Conservation (phyloP, 2,113 vertebrate species). For the Phoenicopterus ruber region DNA sequence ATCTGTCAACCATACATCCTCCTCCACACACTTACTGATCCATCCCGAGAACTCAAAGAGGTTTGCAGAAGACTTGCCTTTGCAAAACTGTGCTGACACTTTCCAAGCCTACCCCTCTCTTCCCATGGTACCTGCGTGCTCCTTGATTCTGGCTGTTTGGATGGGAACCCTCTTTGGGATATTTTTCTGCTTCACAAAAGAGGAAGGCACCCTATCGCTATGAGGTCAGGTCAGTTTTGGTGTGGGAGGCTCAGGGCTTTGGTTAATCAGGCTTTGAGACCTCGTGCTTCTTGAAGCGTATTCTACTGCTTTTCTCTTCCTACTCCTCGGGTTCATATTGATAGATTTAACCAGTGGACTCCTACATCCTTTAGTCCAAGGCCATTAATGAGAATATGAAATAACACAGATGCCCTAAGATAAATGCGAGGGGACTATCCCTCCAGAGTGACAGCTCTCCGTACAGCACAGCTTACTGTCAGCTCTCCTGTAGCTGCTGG, state of each 20-base stretch:
- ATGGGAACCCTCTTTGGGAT: background rate
- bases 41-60: background rate
- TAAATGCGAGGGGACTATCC: fast-evolving
- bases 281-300: background rate
- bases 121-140: background rate
- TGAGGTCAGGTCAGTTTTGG: background rate
- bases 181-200: background rate
- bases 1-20: background rate
- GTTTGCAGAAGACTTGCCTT: background rate
- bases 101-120: background rate
- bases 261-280: background rate
- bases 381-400: background rate
- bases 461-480: background rate
- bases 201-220: background rate
- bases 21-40: background rate
- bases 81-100: background rate
- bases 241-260: background rate
- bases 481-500: background rate
- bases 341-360: background rate
- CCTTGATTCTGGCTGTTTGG: background rate
- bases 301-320: background rate
- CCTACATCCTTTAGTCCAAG: background rate
- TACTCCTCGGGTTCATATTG: background rate
- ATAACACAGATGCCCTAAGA: background rate
- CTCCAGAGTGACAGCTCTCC: background rate